Conservation (phyloP, 2,797 vertebrate genomes). For the Todus mexicanus region DNA sequence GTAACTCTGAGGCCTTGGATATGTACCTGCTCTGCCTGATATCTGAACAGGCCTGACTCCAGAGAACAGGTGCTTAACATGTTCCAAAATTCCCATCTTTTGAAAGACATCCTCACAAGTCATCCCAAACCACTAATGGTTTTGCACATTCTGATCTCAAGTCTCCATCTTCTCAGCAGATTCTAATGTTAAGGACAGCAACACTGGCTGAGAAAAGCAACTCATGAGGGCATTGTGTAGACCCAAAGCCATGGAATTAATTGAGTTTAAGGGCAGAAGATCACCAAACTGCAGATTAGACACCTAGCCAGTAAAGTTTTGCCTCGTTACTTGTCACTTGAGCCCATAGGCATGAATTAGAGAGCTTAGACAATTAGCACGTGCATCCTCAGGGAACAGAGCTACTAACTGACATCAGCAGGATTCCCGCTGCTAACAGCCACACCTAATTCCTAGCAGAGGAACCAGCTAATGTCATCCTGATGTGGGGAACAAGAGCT, state of each 20-base stretch:
- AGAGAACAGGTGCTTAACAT: not conserved
- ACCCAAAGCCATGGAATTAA: not conserved
- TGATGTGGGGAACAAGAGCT: not conserved
- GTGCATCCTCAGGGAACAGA: not conserved
- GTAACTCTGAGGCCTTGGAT: not conserved
- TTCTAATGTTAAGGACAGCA: not conserved
- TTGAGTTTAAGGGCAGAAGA: not conserved
- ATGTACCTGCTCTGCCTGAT: not conserved
- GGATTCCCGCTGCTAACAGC: not conserved
- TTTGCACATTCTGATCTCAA: not conserved
- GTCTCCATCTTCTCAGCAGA: not conserved
- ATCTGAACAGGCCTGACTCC: not conserved
- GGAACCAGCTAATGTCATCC: not conserved
- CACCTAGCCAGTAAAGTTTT: not conserved
- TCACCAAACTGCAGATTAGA: not conserved
- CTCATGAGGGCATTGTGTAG: not conserved
- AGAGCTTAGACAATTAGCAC: not conserved
- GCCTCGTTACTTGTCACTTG: not conserved
- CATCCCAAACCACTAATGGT: not conserved
- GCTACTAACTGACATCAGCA: not conserved
- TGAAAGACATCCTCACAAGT: not conserved
- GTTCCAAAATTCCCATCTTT: not conserved
- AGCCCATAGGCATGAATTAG: not conserved
- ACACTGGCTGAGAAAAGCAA: not conserved
- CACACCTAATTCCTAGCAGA: not conserved